A percentile compares a stretch with the other conserved stretches of the same genome.
Evolutionary conservation across 2,797 vertebrate genomes (phyloP).

Genomic region (Paramormyrops hopkinsi): DNA sequence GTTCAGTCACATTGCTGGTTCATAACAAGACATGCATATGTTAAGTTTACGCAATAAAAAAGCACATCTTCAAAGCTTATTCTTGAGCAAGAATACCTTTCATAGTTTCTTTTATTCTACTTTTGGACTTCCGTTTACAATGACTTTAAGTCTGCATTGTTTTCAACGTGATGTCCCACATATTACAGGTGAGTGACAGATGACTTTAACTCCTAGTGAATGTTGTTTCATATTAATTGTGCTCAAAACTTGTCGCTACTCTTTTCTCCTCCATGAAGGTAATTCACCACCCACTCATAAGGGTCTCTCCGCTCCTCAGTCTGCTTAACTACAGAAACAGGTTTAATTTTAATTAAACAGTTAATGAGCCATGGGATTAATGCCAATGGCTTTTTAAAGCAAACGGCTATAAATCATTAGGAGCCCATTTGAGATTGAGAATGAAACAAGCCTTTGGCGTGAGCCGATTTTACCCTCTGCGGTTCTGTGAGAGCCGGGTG

Average conservation of each 20-base stretch:
- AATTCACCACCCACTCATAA: constrained; percentile 63
- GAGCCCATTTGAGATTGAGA: constrained; percentile 59
- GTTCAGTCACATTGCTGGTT: neutral
- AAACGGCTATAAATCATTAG: constrained; percentile 80
- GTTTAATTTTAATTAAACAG: constrained; percentile 81
- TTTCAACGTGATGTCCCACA: neutral
- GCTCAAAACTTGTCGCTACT: constrained; percentile 45
- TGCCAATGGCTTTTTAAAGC: constrained; percentile 78
- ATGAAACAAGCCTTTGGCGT: constrained; percentile 56
- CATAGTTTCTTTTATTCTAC: neutral
- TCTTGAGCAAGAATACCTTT: neutral
- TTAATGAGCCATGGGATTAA: constrained; percentile 81
- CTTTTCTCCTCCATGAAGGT: constrained; percentile 56
- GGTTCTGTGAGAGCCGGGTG: neutral
- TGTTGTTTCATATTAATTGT: constrained; percentile 17
- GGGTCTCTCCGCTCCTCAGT: constrained; percentile 59
- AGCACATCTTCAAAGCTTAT: neutral
- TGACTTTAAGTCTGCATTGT: neutral
- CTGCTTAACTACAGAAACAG: constrained; percentile 68
- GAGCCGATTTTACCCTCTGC: constrained; percentile 27
- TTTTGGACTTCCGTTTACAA: neutral
- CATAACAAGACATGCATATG: neutral
- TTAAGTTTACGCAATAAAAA: neutral
- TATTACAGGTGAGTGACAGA: neutral
- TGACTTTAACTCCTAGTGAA: neutral